Base-by-base conservation (phyloP, 1,140 invertebrate species). In the Penaeus chinensis region DNA sequence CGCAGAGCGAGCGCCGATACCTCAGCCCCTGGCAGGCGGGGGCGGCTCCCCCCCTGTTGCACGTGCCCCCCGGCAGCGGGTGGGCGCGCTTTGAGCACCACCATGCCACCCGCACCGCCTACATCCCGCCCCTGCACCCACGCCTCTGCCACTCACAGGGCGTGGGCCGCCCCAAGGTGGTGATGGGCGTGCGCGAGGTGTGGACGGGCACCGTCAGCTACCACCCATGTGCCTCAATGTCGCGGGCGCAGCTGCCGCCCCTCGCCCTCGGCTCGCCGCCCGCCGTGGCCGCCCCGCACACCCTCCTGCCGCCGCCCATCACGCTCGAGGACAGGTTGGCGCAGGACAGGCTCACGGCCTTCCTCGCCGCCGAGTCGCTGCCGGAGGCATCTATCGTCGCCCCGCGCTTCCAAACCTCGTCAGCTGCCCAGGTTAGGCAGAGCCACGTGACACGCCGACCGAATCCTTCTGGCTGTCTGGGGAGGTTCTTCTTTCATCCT, bases 1-100 rank as follows among this genome's bases (percentile, higher is more conserved):
- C 86, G 62, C 86, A 87, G 80, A 87, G 86, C 60, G 86, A 87
- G 47, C 86, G 86, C n/a, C 86, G 86, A 2, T 78, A 87, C 69
- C 61, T 82, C 1, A 87, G 69, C 62, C 86, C 86, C 2, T 87
- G 86, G 86, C 86, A 87, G 32, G 63, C 47, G 19, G 24, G 63
- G 22, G 24, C 71, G 20, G 20, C 20, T 13, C 18, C 71, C 71
- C 18, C 20, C 24, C 24, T 77, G 60, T 24, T 37, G 62, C 63
- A 19, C 20, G 37, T 32, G 62, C 62, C 37, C 61, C n/a, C 76
- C 62, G 27, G 24, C 27, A 74, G 42, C 27, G 71, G 71, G 42
- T 82, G 79, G 79, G n/a, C 22, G 16, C 24, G 79, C 20, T 32
- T 82, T 3, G 79, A 85, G 60, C 84, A 86, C 63, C 86, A 83